A percentile compares a stretch with the other conserved stretches of the same genome.
Conservation (phyloP, 2,888 invertebrate genomes). For the Ceramica pisi region DNA sequence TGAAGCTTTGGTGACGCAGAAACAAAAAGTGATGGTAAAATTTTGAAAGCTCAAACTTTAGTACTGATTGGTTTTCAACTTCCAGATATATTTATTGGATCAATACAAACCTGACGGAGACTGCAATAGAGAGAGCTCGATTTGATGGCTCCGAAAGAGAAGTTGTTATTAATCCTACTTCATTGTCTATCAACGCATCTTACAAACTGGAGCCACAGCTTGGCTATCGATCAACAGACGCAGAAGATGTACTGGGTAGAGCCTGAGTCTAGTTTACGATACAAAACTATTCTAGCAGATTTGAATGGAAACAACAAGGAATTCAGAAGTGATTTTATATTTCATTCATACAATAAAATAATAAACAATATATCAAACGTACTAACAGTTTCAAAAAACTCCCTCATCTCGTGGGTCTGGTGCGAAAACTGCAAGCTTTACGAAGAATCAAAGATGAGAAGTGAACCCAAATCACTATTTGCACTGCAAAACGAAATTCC, state of each 20-base stretch:
- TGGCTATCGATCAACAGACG: constrained; percentile 3
- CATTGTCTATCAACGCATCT: constrained; percentile 81
- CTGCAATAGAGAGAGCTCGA: constrained; percentile 94
- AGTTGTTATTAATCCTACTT: constrained; percentile 88
- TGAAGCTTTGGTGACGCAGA: too few relatives aligned
- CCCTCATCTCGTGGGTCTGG: constrained; percentile 88
- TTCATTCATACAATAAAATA: too few relatives aligned
- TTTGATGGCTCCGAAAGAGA: constrained; percentile 92
- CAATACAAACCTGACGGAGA: constrained; percentile 92
- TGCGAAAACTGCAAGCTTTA: accelerated
- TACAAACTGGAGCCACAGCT: constrained; percentile 89
- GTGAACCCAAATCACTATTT: neutral
- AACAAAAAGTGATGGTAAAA: too few relatives aligned
- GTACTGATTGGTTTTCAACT: constrained; percentile 40
- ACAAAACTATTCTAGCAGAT: neutral
- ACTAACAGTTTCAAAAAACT: constrained; percentile 43
- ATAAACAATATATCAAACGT: neutral
- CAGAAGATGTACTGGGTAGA: constrained; percentile 4
- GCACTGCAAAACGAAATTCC: constrained; percentile 76
- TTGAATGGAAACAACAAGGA: constrained; percentile 1
- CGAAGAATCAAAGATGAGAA: neutral
- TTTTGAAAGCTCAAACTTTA: too few relatives aligned
- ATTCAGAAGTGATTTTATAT: neutral
- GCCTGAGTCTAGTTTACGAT: accelerated
- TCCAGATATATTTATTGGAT: constrained; percentile 96